Evolutionary conservation across 2,113 vertebrate species (phyloP).

Genomic region (Tonatia bakeri): DNA sequence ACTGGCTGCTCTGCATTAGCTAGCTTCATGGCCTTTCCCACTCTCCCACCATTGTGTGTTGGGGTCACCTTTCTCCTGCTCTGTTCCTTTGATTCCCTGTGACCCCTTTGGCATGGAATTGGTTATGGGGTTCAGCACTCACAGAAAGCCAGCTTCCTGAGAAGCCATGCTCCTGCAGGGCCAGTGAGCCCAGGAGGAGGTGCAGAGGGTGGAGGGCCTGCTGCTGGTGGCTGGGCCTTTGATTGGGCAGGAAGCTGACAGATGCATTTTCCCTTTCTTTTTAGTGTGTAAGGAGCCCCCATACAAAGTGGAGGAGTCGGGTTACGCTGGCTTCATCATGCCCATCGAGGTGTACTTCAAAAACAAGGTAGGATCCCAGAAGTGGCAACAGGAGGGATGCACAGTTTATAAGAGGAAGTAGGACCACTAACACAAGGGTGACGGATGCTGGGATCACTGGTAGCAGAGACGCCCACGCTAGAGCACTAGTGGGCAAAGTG

Average conservation of each 20-base stretch:
- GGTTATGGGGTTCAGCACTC: background rate
- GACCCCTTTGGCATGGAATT: background rate
- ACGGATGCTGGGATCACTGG: background rate
- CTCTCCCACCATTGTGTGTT: fast-evolving
- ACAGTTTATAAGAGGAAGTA: background rate
- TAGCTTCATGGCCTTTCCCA: background rate
- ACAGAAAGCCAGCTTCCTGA: background rate
- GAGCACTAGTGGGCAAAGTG: fast-evolving
- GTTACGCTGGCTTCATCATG: constrained; percentile 99
- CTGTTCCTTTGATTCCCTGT: background rate
- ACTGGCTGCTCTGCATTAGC: background rate
- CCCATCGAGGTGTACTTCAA: constrained; percentile 99
- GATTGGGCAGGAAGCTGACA: background rate
- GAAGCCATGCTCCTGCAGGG: background rate
- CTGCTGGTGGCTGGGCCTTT: background rate
- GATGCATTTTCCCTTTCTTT: constrained; percentile 61
- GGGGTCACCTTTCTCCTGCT: background rate
- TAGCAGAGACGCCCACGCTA: fast-evolving
- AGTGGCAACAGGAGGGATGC: background rate
- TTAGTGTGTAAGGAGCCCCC: constrained; percentile 98
- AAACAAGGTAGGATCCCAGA: constrained; percentile 88
- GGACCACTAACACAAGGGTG: fast-evolving
- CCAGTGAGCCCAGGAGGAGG: background rate
- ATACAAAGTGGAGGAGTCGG: constrained; percentile 99
- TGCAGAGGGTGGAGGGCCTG: fast-evolving